These are phyloP conservation scores for Molorchus minor DNA, from an alignment of 2,888 invertebrate genomes.

Conservation along the genomic window DNA sequence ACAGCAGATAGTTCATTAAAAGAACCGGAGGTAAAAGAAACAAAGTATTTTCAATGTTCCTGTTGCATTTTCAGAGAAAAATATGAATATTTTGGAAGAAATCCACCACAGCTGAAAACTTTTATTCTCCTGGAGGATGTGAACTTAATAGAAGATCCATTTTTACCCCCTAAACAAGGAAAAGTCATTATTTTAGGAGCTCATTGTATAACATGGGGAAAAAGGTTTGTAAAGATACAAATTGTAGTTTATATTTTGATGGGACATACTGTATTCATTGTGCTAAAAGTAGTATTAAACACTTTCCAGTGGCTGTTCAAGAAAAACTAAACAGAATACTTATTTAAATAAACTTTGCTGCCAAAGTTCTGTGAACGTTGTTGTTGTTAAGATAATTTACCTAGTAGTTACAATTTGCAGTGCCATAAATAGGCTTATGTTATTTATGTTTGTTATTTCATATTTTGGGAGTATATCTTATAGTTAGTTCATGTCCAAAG, in stretches of 20 bases:
- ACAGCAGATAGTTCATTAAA: slow-evolving; percentile 19
- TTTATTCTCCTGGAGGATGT: slow-evolving; percentile 75
- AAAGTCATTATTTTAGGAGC: slow-evolving; percentile 81
- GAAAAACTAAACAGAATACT: slow-evolving; percentile 68
- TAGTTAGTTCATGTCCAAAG: too few relatives aligned
- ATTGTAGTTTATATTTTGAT: slow-evolving; percentile 83
- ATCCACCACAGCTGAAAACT: slow-evolving; percentile 77
- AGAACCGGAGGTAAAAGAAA: slow-evolving; percentile 49
- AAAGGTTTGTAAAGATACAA: slow-evolving; percentile 76
- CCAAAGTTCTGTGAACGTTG: too few relatives aligned
- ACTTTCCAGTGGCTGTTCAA: slow-evolving; percentile 77
- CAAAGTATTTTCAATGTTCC: slow-evolving; percentile 69
- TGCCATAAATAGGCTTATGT: too few relatives aligned
- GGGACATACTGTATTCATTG: slow-evolving; percentile 79
- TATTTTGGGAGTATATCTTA: too few relatives aligned
- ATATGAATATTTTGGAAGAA: slow-evolving; percentile 79
- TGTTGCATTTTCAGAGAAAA: slow-evolving; percentile 74
- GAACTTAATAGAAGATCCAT: slow-evolving; percentile 87
- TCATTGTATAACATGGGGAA: slow-evolving; percentile 76
- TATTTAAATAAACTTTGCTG: too few relatives aligned
- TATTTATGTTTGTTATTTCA: too few relatives aligned
- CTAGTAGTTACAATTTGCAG: too few relatives aligned
- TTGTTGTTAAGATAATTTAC: too few relatives aligned
- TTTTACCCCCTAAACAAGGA: slow-evolving; percentile 76
- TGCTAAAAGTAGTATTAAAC: slow-evolving; percentile 66